A percentile compares a stretch with the other conserved stretches of the same genome.
phyloP scores from a whole-genome alignment of 1,140 invertebrate genomes.

The Drosophila mayri region DNA sequence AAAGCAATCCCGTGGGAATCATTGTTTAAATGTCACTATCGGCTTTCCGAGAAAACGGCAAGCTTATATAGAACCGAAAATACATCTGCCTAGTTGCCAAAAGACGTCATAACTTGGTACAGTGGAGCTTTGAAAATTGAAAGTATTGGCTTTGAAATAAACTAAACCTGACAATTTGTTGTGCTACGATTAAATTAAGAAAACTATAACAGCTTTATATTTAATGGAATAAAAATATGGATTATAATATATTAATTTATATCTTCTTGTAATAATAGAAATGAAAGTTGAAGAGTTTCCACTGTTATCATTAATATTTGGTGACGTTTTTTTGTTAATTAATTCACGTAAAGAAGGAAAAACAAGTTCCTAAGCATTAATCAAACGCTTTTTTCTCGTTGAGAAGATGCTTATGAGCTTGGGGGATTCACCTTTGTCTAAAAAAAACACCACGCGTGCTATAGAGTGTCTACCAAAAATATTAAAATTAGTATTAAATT shows the following conservation, averaged over 20 bases:
- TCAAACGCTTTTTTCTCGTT: conserved; percentile 14
- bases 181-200: too few relatives aligned
- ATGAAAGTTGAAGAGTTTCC: neutral
- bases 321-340: conserved; percentile 36
- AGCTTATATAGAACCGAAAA: conserved; percentile 39
- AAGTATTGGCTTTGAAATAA: too few relatives aligned
- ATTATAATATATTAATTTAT: neutral
- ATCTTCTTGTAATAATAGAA: neutral
- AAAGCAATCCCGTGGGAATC: conserved; percentile 32
- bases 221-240: neutral
- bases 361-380: conserved; percentile 34
- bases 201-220: neutral
- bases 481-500: conserved; percentile 7
- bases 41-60: conserved; percentile 14
- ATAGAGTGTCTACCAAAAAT: neutral
- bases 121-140: neutral
- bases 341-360: conserved; percentile 6
- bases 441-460: conserved; percentile 15
- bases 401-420: neutral
- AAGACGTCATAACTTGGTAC: conserved; percentile 19
- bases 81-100: neutral
- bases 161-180: too few relatives aligned
- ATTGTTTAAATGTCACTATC: conserved; percentile 36
- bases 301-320: conserved; percentile 1
- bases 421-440: conserved; percentile 28